Evolutionary conservation across 1,140 invertebrate species (phyloP), one percentile per base, ranked within the genome.

Genomic region (Hesperophylax magnus): DNA sequence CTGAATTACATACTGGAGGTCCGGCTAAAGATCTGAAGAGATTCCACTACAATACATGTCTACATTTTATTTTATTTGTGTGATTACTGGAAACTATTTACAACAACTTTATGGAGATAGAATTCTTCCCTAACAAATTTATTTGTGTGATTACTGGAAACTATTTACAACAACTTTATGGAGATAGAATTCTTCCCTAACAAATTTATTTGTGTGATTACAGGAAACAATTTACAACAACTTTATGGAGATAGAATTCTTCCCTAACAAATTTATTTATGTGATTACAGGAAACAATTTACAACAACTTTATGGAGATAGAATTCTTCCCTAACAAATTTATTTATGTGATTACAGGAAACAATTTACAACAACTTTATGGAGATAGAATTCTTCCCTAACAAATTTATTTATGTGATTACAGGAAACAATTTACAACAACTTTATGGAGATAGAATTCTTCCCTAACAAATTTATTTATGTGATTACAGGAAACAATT

Each of bases 271-370:
- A 82, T 99, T 99, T 86, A n/a, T n/a, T n/a, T n/a, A n/a, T 47
- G 9, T 47, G 39, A 18, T 92, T 94, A 15, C 91, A 98, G 97
- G 94, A 95, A 85, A 93, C 92, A 18, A 97, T 97, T 63, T 96
- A 94, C 86, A 93, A 94, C 80, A 97, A 97, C 87, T 99, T 96
- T 88, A 93, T 95, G 82, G 93, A 89, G 31, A 98, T 99, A 74
- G 93, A 96, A 85, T 93, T 99, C 84, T 95, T 94, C 82, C 98
- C 98, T 0, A 93, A 97, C 67, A 94, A 96, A 82, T 99, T 99
- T 86, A n/a, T n/a, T n/a, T n/a, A n/a, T 47, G 9, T 47, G 39
- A 18, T 92, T 94, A 15, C 91, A 98, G 97, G 94, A 95, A 85
- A 93, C 92, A 18, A 97, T 97, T 63, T 96, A 94, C 86, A 93